phyloP scores from a whole-genome alignment of 2,888 invertebrate genomes.

The Caenorhabditis sinica region DNA sequence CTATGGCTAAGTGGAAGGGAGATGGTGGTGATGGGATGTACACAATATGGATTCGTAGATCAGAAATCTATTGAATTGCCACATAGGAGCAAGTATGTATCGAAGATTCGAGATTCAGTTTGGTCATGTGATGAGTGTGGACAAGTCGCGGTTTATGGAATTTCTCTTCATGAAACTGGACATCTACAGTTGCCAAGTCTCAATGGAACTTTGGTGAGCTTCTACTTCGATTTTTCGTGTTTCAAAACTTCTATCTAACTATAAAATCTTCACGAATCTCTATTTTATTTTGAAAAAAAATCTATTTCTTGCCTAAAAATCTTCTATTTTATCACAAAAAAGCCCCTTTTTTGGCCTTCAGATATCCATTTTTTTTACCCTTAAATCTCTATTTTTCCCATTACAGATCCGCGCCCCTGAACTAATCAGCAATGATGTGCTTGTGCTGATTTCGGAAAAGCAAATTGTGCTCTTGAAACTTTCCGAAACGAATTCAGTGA shows the following conservation, averaged over 20 bases:
- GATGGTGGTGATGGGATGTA: constrained; percentile 83
- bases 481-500: constrained; percentile 67
- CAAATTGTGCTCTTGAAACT: constrained; percentile 63
- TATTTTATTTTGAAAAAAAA: too few species aligned
- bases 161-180: constrained; percentile 67
- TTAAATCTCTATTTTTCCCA: too few species aligned
- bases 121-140: constrained; percentile 71
- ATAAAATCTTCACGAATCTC: too few species aligned
- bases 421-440: constrained; percentile 65
- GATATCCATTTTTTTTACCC: too few species aligned
- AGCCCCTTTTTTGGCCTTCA: too few species aligned
- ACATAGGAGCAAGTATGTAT: constrained; percentile 60
- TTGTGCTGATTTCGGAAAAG: constrained; percentile 62
- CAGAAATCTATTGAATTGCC: constrained; percentile 75
- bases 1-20: constrained; percentile 79
- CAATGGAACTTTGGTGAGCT: constrained; percentile 62
- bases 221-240: background rate
- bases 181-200: constrained; percentile 68
- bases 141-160: constrained; percentile 64
- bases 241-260: too few species aligned
- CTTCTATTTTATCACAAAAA: background rate
- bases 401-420: constrained; percentile 70
- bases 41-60: constrained; percentile 83
- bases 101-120: constrained; percentile 66
- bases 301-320: background rate